phyloP scores from a whole-genome alignment of 1,140 invertebrate species.

The Spodoptera litura region DNA sequence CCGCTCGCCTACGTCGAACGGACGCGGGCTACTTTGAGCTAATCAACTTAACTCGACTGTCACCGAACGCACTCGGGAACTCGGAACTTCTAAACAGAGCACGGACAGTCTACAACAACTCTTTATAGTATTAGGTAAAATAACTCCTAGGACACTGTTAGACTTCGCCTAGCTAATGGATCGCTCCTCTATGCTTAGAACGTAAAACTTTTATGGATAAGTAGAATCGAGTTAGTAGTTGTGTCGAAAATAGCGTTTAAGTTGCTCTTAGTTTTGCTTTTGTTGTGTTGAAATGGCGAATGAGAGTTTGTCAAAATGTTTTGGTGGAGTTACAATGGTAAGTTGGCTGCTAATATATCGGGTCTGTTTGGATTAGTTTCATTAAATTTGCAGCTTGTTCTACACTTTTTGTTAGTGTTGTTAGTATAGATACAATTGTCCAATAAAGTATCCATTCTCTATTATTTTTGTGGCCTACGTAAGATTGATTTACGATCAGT shows the following conservation, averaged over 20 bases:
- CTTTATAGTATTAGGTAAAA: slow-evolving; percentile 79
- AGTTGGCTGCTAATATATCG: slow-evolving; percentile 17
- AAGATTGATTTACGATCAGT: background rate
- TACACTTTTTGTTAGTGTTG: too few species aligned
- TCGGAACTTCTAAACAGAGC: slow-evolving; percentile 64
- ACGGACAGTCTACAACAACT: slow-evolving; percentile 67
- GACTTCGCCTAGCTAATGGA: slow-evolving; percentile 75
- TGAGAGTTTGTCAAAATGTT: slow-evolving; percentile 50
- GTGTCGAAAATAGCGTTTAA: slow-evolving; percentile 68
- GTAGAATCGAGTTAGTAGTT: slow-evolving; percentile 70
- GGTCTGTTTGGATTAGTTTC: background rate
- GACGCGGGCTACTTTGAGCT: slow-evolving; percentile 62
- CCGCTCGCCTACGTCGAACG: slow-evolving; percentile 57
- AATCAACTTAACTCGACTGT: slow-evolving; percentile 71
- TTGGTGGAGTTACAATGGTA: slow-evolving; percentile 38
- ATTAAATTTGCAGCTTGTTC: background rate
- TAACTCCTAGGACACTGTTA: slow-evolving; percentile 73
- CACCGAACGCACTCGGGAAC: slow-evolving; percentile 64
- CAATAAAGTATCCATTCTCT: too few species aligned
- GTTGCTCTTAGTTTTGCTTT: slow-evolving; percentile 57
- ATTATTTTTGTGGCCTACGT: background rate
- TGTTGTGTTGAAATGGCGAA: slow-evolving; percentile 56
- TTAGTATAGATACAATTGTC: too few species aligned
- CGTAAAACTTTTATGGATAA: slow-evolving; percentile 75
- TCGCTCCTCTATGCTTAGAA: slow-evolving; percentile 73